These are phyloP conservation scores for Sylvilagus bachmani DNA, from an alignment of 2,113 vertebrate genomes.

Conservation along the genomic window DNA sequence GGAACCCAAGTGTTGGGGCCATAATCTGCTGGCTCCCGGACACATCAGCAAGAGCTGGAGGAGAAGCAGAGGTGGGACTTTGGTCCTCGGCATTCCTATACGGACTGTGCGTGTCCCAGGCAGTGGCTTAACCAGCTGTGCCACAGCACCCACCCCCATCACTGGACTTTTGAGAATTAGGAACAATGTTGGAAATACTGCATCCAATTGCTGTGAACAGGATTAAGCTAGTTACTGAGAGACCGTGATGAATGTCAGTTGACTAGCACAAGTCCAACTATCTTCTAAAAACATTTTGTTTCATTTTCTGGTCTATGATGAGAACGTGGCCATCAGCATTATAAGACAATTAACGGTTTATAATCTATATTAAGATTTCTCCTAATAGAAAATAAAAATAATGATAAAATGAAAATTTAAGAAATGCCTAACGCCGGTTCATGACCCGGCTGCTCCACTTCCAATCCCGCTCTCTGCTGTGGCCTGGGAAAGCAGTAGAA, in stretches of 20 bases:
- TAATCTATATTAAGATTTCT: background rate
- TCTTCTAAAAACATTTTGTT: conserved; percentile 18
- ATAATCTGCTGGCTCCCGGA: too few relatives aligned
- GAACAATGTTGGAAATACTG: background rate
- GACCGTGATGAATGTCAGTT: background rate
- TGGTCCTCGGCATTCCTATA: too few relatives aligned
- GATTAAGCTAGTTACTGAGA: background rate
- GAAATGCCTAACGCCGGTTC: background rate
- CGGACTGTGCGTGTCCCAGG: too few relatives aligned
- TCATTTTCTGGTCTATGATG: background rate
- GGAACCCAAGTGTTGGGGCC: too few relatives aligned
- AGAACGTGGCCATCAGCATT: background rate
- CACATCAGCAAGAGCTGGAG: too few relatives aligned
- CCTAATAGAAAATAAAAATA: background rate
- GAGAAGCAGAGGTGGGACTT: too few relatives aligned
- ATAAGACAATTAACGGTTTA: background rate
- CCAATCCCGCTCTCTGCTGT: too few relatives aligned
- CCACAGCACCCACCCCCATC: too few relatives aligned
- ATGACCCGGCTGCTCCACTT: too few relatives aligned
- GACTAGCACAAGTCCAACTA: background rate
- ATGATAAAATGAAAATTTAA: conserved; percentile 17
- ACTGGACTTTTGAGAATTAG: conserved; percentile 30
- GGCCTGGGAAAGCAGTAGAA: too few relatives aligned
- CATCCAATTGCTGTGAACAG: background rate
- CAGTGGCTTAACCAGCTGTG: too few relatives aligned